Evolutionary conservation across 2,888 invertebrate genomes (phyloP), one percentile per base, ranked within the genome.

Genomic region (Orchesellides sinensis): DNA sequence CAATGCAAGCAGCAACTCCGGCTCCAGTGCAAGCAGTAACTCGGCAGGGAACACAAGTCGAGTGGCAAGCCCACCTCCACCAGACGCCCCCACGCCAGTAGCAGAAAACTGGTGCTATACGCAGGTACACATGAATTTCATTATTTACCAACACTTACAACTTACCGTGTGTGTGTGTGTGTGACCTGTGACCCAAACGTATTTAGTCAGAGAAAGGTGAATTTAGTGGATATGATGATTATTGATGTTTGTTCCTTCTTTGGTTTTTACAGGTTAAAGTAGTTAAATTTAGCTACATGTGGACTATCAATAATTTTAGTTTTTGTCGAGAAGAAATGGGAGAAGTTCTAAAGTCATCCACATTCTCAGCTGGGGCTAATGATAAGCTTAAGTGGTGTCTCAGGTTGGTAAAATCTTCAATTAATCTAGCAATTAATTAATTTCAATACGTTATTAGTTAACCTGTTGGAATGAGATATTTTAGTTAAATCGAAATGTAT

Each of bases 271-370:
- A 98, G 98, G 98, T 99, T 91, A 99, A 99, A 94, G 99, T 99
- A 92, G 98, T 99, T 89, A 99, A 99, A 93, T 99, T 99, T 94
- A 98, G 98, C 92, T 99, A 99, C 92, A 99, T 99, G 97, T 99
- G 99, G 99, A 99, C 99, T 91, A 99, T 99, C 93, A 99, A 99
- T 93, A 99, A 99, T 94, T 99, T 99, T 93, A 98, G 98, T 93
- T 99, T 99, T 92, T 99, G 99, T 93, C 96, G 99, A 89, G 99
- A 99, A 92, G 99, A 99, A 92, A 99, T 99, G 99, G 99, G 99
- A 89, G 99, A 99, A 93, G 99, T 99, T 89, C 93, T 99, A 90
- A 99, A 99, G 93, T 98, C 98, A 91, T 99, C 99, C 89, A 98
- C 99, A 89, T 99, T 99, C 92, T 99, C 98, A 88, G 99, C 99